These are phyloP conservation scores for Gadus macrocephalus DNA, from an alignment of 2,113 vertebrate species.

Conservation along the genomic window DNA sequence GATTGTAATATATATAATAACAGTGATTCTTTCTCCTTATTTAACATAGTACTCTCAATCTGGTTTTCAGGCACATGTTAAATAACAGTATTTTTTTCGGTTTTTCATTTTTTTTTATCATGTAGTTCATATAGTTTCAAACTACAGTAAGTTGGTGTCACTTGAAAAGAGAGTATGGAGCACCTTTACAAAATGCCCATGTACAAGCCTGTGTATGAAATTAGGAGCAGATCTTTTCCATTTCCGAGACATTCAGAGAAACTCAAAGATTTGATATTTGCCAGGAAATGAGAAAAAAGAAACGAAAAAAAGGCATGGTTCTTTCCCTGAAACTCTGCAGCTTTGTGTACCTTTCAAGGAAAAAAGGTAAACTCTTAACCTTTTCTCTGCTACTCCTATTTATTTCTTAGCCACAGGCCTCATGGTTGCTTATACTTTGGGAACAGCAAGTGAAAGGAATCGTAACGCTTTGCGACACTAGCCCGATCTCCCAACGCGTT, in stretches of 20 bases:
- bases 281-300: slow-evolving; percentile 31
- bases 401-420: background rate
- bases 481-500: background rate
- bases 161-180: slow-evolving; percentile 49
- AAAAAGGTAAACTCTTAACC: slow-evolving; percentile 13
- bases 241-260: slow-evolving; percentile 41
- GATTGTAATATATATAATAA: slow-evolving; percentile 69
- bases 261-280: slow-evolving; percentile 31
- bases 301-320: slow-evolving; percentile 11
- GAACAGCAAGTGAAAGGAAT: background rate
- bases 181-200: slow-evolving; percentile 59
- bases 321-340: slow-evolving; percentile 37
- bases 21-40: slow-evolving; percentile 60
- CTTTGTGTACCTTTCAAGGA: slow-evolving; percentile 16
- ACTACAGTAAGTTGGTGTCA: slow-evolving; percentile 76
- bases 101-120: no score
- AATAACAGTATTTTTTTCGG: slow-evolving; percentile 69
- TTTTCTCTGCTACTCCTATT: background rate
- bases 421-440: no score
- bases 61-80: slow-evolving; percentile 93
- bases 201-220: slow-evolving; percentile 43
- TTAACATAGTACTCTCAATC: slow-evolving; percentile 51
- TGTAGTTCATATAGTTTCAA: slow-evolving; percentile 62
- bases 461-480: background rate
- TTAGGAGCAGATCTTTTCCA: slow-evolving; percentile 22